Percentiles rank a stretch among this genome's conserved stretches.
Conservation (phyloP, 2,797 vertebrate species). For the Podarcis siculus region DNA sequence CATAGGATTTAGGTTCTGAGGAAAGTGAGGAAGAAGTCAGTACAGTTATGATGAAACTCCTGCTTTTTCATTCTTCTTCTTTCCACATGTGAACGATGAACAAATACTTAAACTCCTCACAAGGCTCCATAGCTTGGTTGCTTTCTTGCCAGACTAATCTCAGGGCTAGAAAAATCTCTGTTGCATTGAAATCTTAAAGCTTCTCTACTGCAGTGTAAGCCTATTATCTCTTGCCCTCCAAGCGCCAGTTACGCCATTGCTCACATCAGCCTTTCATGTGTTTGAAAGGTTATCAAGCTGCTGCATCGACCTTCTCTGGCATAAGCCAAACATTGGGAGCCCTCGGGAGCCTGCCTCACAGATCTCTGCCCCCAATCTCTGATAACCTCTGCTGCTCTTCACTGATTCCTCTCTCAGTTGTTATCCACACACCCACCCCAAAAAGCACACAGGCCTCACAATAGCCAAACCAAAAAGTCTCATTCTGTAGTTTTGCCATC, state of each 20-base stretch:
- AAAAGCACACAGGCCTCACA: not conserved
- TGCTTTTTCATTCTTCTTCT: not conserved
- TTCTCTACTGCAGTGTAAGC: not conserved
- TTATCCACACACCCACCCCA: not conserved
- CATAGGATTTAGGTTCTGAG: not conserved
- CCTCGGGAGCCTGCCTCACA: not conserved
- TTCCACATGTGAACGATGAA: not conserved
- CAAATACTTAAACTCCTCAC: not conserved
- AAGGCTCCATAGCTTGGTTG: not conserved
- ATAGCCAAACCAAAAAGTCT: not conserved
- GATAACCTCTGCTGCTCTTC: slow-evolving; percentile 12
- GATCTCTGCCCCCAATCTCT: not conserved
- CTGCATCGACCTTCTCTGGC: not conserved
- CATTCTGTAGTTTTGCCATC: not conserved
- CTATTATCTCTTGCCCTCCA: not conserved
- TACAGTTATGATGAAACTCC: not conserved
- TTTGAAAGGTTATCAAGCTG: slow-evolving; percentile 5
- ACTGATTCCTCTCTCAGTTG: not conserved
- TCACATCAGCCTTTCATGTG: not conserved
- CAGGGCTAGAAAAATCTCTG: not conserved
- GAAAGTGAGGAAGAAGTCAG: not conserved
- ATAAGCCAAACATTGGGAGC: not conserved
- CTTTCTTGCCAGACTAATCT: not conserved
- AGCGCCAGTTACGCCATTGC: not conserved
- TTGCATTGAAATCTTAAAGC: not conserved